These are phyloP conservation scores for Bombylius major DNA, from an alignment of 2,888 invertebrate species.

Conservation along the genomic window DNA sequence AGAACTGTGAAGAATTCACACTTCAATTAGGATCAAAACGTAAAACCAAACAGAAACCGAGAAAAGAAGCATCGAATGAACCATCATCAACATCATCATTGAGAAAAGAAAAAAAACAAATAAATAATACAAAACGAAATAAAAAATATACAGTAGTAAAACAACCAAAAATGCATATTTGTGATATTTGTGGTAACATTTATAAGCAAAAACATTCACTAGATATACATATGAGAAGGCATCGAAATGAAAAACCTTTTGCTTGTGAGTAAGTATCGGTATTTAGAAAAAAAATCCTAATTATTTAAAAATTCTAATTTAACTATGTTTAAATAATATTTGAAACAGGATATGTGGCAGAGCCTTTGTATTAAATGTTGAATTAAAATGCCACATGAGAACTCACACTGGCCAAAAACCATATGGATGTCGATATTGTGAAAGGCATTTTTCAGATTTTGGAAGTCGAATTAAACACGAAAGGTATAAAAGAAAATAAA, in stretches of 20 bases:
- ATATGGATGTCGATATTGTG: conserved; percentile 32
- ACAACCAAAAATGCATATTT: conserved; percentile 18
- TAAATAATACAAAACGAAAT: neutral
- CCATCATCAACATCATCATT: too few relatives aligned
- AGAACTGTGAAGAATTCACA: too few relatives aligned
- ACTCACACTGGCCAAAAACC: conserved; percentile 36
- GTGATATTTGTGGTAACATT: conserved; percentile 34
- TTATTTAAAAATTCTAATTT: neutral
- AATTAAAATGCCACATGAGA: conserved; percentile 35
- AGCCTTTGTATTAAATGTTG: conserved; percentile 33
- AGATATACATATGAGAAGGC: conserved; percentile 33
- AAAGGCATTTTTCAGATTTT: conserved; percentile 34
- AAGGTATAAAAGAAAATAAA: conserved; percentile 20
- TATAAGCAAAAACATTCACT: conserved; percentile 33
- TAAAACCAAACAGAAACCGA: neutral
- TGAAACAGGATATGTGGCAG: conserved; percentile 29
- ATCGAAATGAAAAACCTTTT: conserved; percentile 32
- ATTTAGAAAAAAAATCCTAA: neutral
- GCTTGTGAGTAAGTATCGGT: conserved; percentile 30
- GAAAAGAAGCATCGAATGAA: neutral
- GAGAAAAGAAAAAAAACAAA: neutral
- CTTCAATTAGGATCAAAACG: too few relatives aligned
- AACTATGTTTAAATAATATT: too few relatives aligned
- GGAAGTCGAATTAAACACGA: conserved; percentile 36
- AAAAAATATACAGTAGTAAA: neutral